These are phyloP conservation scores for Aplodontia rufa DNA, from an alignment of 2,113 vertebrate genomes.

Conservation along the genomic window DNA sequence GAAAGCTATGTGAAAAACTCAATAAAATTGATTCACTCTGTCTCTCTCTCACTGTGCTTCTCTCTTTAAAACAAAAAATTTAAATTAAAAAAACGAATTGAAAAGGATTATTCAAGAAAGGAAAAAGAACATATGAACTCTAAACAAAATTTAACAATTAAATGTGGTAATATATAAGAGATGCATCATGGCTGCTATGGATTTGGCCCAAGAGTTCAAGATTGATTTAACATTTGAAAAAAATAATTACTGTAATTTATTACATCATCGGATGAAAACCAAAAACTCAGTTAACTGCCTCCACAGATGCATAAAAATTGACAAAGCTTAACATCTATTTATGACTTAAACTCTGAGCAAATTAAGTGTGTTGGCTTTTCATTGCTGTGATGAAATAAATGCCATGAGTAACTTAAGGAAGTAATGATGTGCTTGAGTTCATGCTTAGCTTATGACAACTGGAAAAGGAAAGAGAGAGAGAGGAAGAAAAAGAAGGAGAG, in stretches of 20 bases:
- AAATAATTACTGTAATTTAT: not conserved
- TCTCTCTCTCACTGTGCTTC: no score
- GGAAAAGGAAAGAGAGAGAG: no score
- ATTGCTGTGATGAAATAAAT: no score
- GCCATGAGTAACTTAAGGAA: no score
- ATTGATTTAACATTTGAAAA: conserved; percentile 2
- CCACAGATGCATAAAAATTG: not conserved
- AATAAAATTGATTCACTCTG: no score
- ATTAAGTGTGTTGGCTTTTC: not conserved
- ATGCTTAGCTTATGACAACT: no score
- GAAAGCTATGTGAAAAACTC: no score
- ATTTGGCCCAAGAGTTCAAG: conserved; percentile 25
- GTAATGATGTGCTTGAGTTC: no score
- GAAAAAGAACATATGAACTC: not conserved
- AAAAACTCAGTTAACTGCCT: not conserved
- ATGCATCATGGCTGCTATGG: not conserved
- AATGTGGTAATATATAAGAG: not conserved
- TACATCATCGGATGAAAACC: not conserved
- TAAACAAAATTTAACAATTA: not conserved
- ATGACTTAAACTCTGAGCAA: conserved; percentile 5
- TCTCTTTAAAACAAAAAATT: no score
- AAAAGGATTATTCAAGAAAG: not conserved
- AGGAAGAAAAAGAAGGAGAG: no score
- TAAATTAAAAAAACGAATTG: no score
- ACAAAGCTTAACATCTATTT: not conserved